These are phyloP conservation scores for Acrocephalus kingi DNA, from an alignment of 2,113 vertebrate genomes.

Conservation along the genomic window DNA sequence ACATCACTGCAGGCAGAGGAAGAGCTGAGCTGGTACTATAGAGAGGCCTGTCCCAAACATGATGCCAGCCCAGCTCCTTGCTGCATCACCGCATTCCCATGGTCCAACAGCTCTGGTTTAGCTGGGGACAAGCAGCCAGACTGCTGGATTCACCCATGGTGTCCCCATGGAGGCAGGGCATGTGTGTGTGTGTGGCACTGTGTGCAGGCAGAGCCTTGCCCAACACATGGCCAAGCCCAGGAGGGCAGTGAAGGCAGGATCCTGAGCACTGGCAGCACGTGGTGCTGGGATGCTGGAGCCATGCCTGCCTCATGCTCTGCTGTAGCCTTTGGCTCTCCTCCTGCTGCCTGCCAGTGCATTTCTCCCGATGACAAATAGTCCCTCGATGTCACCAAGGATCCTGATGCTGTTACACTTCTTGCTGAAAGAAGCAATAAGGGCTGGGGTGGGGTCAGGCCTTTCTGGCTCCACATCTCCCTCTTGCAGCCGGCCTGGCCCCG, in stretches of 20 bases:
- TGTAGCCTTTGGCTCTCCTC: not conserved
- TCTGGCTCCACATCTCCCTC: not conserved
- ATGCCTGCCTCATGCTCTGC: not conserved
- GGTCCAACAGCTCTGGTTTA: not conserved
- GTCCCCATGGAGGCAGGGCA: not conserved
- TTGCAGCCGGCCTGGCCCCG: not conserved
- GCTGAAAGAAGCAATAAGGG: not conserved
- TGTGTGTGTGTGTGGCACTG: rapidly evolving
- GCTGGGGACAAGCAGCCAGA: not conserved
- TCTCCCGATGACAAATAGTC: not conserved
- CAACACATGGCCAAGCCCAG: rapidly evolving
- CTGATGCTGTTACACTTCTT: not conserved
- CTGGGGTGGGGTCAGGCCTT: not conserved
- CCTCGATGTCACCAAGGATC: not conserved
- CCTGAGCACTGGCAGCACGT: rapidly evolving
- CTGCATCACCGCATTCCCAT: rapidly evolving
- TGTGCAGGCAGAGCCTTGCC: not conserved
- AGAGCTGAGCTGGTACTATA: not conserved
- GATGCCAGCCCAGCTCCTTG: not conserved
- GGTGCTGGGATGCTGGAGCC: not conserved
- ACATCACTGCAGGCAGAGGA: not conserved
- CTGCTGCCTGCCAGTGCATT: not conserved
- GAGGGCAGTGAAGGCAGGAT: not conserved
- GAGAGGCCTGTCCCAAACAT: not conserved
- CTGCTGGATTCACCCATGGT: rapidly evolving